Conservation (phyloP, 2,113 vertebrate genomes). For the Mandrillus leucophaeus region DNA sequence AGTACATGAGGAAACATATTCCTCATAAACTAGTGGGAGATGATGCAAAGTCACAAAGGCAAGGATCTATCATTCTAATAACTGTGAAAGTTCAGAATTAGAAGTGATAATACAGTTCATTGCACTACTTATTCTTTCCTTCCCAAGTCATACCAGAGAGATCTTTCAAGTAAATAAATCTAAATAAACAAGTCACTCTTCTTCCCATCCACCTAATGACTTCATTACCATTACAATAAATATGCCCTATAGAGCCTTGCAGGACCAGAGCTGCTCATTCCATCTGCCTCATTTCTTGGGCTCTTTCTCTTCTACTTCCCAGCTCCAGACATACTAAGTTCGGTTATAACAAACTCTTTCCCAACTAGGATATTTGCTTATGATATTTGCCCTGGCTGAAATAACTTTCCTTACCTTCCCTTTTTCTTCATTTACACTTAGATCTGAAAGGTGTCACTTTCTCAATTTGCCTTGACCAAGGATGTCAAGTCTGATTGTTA, state of each 20-base stretch:
- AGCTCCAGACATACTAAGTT: background rate
- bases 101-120: background rate
- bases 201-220: background rate
- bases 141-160: background rate
- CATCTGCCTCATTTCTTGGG: background rate
- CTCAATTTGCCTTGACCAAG: background rate
- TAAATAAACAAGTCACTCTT: background rate
- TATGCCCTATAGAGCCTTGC: background rate
- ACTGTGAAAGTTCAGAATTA: background rate
- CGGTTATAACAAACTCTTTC: background rate
- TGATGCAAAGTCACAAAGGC: background rate
- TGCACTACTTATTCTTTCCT: background rate
- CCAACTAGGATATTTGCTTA: background rate
- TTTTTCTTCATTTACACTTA: background rate
- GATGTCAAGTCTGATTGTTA: background rate
- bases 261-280: too few relatives aligned
- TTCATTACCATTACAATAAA: background rate
- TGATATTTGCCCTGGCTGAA: background rate
- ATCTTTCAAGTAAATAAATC: background rate
- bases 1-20: background rate
- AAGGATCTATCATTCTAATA: background rate
- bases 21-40: background rate
- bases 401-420: background rate
- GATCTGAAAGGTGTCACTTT: background rate
- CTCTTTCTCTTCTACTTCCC: background rate